Base-by-base conservation (phyloP, 2,888 invertebrate species). In the Sepiola atlantica region DNA sequence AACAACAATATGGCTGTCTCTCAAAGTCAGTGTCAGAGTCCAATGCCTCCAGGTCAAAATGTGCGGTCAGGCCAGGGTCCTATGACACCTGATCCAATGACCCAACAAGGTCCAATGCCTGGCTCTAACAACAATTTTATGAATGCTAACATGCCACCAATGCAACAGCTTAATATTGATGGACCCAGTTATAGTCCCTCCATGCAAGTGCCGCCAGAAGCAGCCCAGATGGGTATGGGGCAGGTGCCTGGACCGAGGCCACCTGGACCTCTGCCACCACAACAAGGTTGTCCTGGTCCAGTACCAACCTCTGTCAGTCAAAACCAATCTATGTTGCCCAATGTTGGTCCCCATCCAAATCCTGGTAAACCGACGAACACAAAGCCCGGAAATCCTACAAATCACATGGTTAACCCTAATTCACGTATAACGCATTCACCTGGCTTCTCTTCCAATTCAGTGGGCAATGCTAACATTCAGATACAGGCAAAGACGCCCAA, bases 401-500 rank as follows among this genome's bases (percentile, higher is more conserved):
- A 92, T 28, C 92, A n/a, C 20, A 93, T 55, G 94, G 94, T 90
- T 91, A 95, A 95, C 94, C 95, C 94, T 94, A 95, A 95, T 95
- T 95, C 95, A 92, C 95, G 95, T 35, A 95, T 95, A 55, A 95
- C 96, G 45, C 95, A 95, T 28, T 96, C 96, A 24, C 96, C 96
- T 8, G 95, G 95, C 90, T 96, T 96, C 95, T 95, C 96, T 45
- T 95, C 96, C 32, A 96, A 95, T 95, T 96, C 96, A 94, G 95
- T 98, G 96, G 98, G 98, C 96, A 98, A 98, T 95, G 98, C 98
- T 93, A 99, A 99, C 97, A 97, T 98, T 94, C 99, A 99, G 97
- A 99, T 99, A 55, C 99, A 99, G 97, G 98, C 99, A 21, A 99
- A 98, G 97, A 99, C 99, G 24, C 99, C 99, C 0, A 99, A 99